Percentiles rank a stretch among this genome's conserved stretches.
Conservation (phyloP, 1,140 invertebrate species). For the Goniozus legneri region DNA sequence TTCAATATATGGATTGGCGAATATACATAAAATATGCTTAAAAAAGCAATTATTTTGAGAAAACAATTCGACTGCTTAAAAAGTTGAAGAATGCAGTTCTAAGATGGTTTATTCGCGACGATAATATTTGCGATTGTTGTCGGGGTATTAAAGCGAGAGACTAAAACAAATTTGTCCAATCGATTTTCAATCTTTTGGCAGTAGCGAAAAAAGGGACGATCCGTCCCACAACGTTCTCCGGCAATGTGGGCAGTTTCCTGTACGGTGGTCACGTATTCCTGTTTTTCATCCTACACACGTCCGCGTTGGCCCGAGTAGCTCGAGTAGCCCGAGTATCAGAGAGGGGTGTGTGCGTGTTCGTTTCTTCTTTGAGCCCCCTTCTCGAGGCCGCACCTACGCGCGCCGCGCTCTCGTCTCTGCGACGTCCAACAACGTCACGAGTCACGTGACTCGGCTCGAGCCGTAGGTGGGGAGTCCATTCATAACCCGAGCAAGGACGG, state of each 20-base stretch:
- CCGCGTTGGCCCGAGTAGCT: slow-evolving; percentile 3
- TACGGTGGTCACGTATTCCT: slow-evolving; percentile 38
- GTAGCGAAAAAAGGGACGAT: no score
- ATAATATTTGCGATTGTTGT: no score
- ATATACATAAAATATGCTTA: no score
- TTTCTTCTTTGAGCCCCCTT: no score
- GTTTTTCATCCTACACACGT: slow-evolving; percentile 30
- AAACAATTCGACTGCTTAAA: no score
- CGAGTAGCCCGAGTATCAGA: slow-evolving; percentile 12
- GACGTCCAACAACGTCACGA: slow-evolving; percentile 26
- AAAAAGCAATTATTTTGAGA: no score
- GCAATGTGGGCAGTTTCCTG: slow-evolving; percentile 43
- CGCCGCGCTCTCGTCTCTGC: slow-evolving; percentile 11
- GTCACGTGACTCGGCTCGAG: slow-evolving; percentile 35
- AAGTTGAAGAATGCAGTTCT: no score
- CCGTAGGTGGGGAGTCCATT: slow-evolving; percentile 34
- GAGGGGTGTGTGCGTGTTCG: slow-evolving; percentile 6
- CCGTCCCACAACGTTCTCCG: slow-evolving; percentile 34
- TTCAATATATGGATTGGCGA: no score
- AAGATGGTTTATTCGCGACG: no score
- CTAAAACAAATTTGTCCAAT: no score
- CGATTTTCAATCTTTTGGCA: no score
- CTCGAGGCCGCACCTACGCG: slow-evolving; percentile 7
- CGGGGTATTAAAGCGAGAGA: no score
- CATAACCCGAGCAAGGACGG: slow-evolving; percentile 50